Base-by-base conservation (phyloP, 2,113 vertebrate genomes). In the Paramisgurnus dabryanus region DNA sequence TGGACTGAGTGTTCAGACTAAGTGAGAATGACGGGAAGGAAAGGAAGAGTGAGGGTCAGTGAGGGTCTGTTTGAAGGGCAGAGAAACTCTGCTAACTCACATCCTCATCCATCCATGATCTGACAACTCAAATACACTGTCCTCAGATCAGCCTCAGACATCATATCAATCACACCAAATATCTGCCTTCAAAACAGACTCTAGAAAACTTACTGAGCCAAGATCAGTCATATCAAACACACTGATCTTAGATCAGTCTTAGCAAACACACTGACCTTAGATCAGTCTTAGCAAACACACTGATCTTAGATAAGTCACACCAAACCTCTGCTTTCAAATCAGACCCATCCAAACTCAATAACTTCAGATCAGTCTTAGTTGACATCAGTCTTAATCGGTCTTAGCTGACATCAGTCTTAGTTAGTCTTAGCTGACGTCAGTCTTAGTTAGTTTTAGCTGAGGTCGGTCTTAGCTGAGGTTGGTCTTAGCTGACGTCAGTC, bases 21-120 rank as follows among this genome's bases (percentile, higher is more conserved):
- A 67, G 50, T 45, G 65, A 81, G 18, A 81, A 82, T 75, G 50
- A 18, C 13, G 13, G 79, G 84, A 68, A 80, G 77, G 78, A 40
- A 65, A 75, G 10, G 5, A 71, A 67, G 64, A 43, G 67, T 76
- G 61, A 39, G 49, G 73, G 41, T 49, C 67, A 45, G 67, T 55
- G 8, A n/a, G 40, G 74, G 77, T 80, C 67, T 57, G 79, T 81
- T 55, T 79, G 65, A 39, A 72, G 57, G 53, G 27, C 11, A 74
- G 40, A 69, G 11, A 67, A 39, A 18, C 27, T 70, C 9, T 75
- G 78, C 76, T 76, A 49, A 60, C 60, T 79, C 83, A 67, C 43
- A 2, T 79, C 61, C 68, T 55, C 39, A n/a, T n/a, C 17, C 9
- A 53, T 5, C n/a, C 39, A 40, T 53, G 18, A 11, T 12, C 27